Evolutionary conservation across 2,113 vertebrate genomes (phyloP).

Genomic region (Tachysurus fulvidraco): DNA sequence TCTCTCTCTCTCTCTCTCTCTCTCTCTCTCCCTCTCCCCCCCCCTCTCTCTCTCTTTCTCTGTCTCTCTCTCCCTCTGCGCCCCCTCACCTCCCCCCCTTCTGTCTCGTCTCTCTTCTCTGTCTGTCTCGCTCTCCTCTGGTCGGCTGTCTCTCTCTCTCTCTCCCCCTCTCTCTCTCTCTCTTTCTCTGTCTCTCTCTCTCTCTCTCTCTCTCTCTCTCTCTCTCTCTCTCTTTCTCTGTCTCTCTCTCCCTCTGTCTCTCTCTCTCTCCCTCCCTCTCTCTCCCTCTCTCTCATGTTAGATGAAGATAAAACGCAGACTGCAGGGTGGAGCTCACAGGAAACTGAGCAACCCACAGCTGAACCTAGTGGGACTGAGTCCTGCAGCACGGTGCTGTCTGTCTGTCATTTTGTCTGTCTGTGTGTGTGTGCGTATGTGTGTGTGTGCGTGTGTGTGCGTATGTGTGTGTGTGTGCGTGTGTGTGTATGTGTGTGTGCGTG

Average conservation of each 20-base stretch:
- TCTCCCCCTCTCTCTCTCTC: slow-evolving; percentile 13
- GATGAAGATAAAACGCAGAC: slow-evolving; percentile 71
- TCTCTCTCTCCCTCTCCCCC: too few species aligned
- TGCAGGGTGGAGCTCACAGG: slow-evolving; percentile 60
- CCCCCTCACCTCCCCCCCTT: too few species aligned
- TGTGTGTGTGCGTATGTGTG: not conserved
- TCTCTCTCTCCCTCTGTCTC: too few species aligned
- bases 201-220: too few species aligned
- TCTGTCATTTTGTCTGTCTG: not conserved
- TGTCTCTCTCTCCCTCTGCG: too few species aligned
- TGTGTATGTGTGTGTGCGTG: not conserved
- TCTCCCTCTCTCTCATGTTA: slow-evolving; percentile 35
- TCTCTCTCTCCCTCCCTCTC: slow-evolving; percentile 7
- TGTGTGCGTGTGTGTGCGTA: not conserved
- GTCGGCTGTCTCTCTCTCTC: too few species aligned
- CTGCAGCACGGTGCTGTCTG: slow-evolving; percentile 61
- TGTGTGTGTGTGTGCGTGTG: too few species aligned
- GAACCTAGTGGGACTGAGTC: slow-evolving; percentile 56
- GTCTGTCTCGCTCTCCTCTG: too few species aligned
- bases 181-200: too few species aligned
- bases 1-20: not conserved
- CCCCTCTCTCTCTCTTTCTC: not conserved
- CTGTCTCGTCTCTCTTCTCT: too few species aligned
- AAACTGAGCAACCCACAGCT: slow-evolving; percentile 65
- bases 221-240: too few species aligned